Percentiles rank a stretch among this genome's conserved stretches.
Conservation (phyloP, 2,797 vertebrate species). For the Ambastaia sidthimunki region DNA sequence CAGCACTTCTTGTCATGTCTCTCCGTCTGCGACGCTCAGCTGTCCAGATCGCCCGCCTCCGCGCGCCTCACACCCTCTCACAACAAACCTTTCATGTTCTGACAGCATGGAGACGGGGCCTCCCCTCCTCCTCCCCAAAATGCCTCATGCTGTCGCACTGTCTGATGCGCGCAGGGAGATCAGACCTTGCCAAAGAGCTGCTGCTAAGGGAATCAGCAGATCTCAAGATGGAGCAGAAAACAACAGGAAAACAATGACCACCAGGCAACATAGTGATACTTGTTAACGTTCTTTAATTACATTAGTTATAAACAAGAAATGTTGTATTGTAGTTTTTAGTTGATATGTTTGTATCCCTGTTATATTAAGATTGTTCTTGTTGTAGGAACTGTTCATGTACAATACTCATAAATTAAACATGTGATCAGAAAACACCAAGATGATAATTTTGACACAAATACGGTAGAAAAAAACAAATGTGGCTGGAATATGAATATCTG, state of each 20-base stretch:
- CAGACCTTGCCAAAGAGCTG: slow-evolving; percentile 82
- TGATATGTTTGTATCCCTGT: neutral
- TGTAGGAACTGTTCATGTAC: no score
- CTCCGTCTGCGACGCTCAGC: slow-evolving; percentile 80
- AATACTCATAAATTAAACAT: no score
- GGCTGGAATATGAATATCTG: neutral
- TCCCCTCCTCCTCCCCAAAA: slow-evolving; percentile 81
- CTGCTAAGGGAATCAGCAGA: slow-evolving; percentile 68
- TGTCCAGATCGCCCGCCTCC: slow-evolving; percentile 82
- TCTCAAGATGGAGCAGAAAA: slow-evolving; percentile 36
- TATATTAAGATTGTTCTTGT: no score
- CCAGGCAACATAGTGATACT: neutral
- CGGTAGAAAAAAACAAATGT: neutral
- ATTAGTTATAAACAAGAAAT: neutral
- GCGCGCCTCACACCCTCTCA: slow-evolving; percentile 75
- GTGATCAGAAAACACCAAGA: no score
- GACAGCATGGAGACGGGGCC: slow-evolving; percentile 83
- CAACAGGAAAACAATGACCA: neutral
- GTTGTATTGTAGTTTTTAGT: neutral
- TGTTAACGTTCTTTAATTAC: neutral
- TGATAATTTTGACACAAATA: neutral
- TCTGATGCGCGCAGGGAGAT: slow-evolving; percentile 81
- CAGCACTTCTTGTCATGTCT: slow-evolving; percentile 64
- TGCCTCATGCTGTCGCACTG: slow-evolving; percentile 77
- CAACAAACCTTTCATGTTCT: slow-evolving; percentile 84